Evolutionary conservation across 2,888 invertebrate species (phyloP).

Genomic region (Eristalinus sepulchralis): DNA sequence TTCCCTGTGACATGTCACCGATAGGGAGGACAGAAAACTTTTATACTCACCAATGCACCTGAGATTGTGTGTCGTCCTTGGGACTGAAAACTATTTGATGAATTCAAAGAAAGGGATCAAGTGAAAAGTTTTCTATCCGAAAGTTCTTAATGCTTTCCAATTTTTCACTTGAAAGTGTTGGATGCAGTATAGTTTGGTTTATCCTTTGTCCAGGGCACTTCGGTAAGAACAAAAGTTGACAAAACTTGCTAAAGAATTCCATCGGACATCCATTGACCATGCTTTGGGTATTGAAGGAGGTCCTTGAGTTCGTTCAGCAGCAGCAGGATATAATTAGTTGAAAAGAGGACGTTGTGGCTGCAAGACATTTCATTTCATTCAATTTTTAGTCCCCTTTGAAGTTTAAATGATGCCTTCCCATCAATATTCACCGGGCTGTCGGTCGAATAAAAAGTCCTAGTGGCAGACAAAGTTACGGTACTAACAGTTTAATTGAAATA

Average conservation of each 20-base stretch:
- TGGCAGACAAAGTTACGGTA: too few relatives aligned
- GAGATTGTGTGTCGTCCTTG: slow-evolving; percentile 38
- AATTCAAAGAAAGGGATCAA: slow-evolving; percentile 63
- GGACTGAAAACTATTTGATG: slow-evolving; percentile 50
- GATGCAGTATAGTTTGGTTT: slow-evolving; percentile 16
- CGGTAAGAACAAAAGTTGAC: slow-evolving; percentile 24
- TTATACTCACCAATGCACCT: slow-evolving; percentile 44
- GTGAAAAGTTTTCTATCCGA: slow-evolving; percentile 42
- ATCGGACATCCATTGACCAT: slow-evolving; percentile 46
- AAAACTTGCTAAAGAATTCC: slow-evolving; percentile 51
- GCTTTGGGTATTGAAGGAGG: slow-evolving; percentile 2
- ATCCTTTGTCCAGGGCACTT: slow-evolving; percentile 26
- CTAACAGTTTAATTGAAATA: too few relatives aligned
- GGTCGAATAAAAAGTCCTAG: too few relatives aligned
- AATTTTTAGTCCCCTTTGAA: neutral
- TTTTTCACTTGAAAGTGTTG: slow-evolving; percentile 57
- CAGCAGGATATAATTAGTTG: neutral
- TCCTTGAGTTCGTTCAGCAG: neutral
- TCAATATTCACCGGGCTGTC: too few relatives aligned
- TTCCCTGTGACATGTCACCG: neutral
- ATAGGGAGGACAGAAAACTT: slow-evolving; percentile 23
- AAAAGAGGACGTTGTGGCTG: neutral
- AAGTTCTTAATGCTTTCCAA: slow-evolving; percentile 50
- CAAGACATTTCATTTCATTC: neutral
- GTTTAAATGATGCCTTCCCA: neutral